Base-by-base conservation (phyloP, 1,140 invertebrate genomes). In the Cydia splendana region DNA sequence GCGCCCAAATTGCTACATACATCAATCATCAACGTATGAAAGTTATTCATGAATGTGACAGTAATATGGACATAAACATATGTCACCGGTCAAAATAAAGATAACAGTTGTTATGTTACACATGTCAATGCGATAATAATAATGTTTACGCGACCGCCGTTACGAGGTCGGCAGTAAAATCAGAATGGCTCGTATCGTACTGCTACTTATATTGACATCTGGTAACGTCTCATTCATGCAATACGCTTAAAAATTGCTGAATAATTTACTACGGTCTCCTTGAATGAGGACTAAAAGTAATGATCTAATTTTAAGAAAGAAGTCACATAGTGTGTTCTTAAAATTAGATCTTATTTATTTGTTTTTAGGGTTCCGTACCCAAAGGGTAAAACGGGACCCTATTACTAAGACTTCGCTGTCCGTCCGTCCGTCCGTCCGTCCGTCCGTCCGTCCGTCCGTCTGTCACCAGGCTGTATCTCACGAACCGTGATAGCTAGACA, bases 11-110 rank as follows among this genome's bases (percentile, higher is more conserved):
- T 6, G 15, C 6, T 71, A n/a, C 34, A 45, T 45, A 38, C 67
- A 71, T 71, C 34, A 28, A 34, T 69, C 65, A 69, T 38, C 30
- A 28, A 34, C 65, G 30, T 18, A 38, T 69, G 30, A 4, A 24
- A 13, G 30, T 69, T 53, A 20, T 62, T 71, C 34, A 71, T 42
- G 24, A 71, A 42, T 38, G 67, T 38, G 67, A 18, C 67, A 71
- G 67, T 71, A 71, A 71, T 71, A 20, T 18, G 67, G 67, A 62
- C 67, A 71, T 71, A n/a, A 71, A 71, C 34, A 71, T 71, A 38
- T 42, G 67, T 71, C 67, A 12, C 65, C 28, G 30, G 65, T 69
- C 65, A 69, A 38, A n/a, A 38, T 69, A 69, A 69, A 69, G 65
- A 69, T 42, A 71, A 71, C 34, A 42, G 38, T 20, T 42, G 38